These are phyloP conservation scores for Sander vitreus DNA, from an alignment of 2,113 vertebrate genomes.

Conservation along the genomic window DNA sequence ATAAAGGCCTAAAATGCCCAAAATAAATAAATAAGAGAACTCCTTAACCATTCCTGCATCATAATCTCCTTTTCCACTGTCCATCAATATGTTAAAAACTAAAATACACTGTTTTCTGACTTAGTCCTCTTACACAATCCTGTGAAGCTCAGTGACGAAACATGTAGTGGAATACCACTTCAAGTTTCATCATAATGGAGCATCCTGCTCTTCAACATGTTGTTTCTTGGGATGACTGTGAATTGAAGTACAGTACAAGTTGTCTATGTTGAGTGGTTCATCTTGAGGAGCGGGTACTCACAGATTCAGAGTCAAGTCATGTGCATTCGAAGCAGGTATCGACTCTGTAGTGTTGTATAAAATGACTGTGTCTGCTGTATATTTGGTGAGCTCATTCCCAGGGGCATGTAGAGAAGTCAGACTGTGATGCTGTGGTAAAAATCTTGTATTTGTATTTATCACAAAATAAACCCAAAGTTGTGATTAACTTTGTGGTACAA, in stretches of 20 bases:
- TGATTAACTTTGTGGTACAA: background rate
- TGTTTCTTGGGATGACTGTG: background rate
- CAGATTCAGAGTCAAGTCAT: constrained; percentile 1
- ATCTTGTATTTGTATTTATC: background rate
- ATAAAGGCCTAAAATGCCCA: no score
- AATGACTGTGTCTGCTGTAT: constrained; percentile 30
- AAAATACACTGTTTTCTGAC: background rate
- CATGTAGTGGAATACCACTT: background rate
- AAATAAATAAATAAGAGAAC: no score
- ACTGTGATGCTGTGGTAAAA: background rate
- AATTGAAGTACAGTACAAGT: background rate
- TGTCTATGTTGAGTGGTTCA: constrained; percentile 6
- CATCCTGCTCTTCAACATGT: background rate
- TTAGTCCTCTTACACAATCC: background rate
- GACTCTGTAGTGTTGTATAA: background rate
- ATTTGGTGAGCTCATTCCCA: constrained; percentile 14
- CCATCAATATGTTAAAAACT: background rate
- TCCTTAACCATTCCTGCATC: background rate
- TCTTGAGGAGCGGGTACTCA: background rate
- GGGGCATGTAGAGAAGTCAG: background rate
- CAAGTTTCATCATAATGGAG: background rate
- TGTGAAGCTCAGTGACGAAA: background rate
- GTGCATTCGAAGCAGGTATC: background rate
- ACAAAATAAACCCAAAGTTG: background rate
- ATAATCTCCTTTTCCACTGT: background rate